Evolutionary conservation across 2,797 vertebrate genomes (phyloP), one percentile per base, ranked within the genome.

Genomic region (Sebastes oblongus): DNA sequence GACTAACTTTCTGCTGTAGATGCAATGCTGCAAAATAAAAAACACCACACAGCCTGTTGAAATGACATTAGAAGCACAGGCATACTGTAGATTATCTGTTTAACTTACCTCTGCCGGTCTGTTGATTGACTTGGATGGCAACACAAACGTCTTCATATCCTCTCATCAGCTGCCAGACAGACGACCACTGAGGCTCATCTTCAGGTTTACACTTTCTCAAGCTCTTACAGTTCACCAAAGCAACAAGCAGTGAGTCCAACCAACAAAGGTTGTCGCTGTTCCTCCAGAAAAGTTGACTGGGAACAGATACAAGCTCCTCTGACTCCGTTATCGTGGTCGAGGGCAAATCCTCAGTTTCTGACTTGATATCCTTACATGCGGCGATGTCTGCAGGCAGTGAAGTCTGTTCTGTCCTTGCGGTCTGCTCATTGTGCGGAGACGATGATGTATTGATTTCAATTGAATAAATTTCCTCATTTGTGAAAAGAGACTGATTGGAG

Each of bases 161-260:
- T 61, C 54, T 84, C 55, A 97, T 92, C 22, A 99, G 91, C 34
- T 36, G 86, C 91, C 94, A 93, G 70, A 98, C 89, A 20, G 94
- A 29, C 2, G 95, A 96, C 4, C 1, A 39, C 30, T 20, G 68
- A 27, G 90, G 83, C 54, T 92, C 89, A 9, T 85, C 73, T 5
- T 72, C 54, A 46, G 80, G 75, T 50, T 74, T 29, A 76, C 59
- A 60, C 56, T 66, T 91, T 70, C 83, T 95, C 75, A 98, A 78
- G 10, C 86, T 94, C 89, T 88, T 88, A 61, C 96, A 96, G 85
- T 97, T 96, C 6, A 98, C 97, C 78, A 99, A 65, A 14, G 93
- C 94, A n/a, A 96, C 96, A 25, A 99, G 92, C 90, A 98, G 86
- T 0, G 96, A 96, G 87, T 99, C 96, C 91, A 99, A 89, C 98